These are phyloP conservation scores for Shinisaurus crocodilurus DNA, from an alignment of 2,113 vertebrate genomes.

Conservation along the genomic window DNA sequence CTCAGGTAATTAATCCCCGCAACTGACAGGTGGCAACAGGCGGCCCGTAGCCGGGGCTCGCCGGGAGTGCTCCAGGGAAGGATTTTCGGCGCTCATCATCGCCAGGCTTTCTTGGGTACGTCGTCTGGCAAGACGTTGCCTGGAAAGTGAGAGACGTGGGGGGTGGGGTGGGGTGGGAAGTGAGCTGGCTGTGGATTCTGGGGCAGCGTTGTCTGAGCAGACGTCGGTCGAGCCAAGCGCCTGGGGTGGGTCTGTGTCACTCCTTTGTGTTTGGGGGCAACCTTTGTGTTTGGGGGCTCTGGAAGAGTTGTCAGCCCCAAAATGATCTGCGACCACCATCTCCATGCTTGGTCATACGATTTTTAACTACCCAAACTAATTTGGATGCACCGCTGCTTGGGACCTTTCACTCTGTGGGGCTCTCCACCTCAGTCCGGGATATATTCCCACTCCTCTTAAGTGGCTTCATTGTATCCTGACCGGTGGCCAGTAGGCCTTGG, in stretches of 20 bases:
- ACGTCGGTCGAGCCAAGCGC: not conserved
- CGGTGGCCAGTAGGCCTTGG: not conserved
- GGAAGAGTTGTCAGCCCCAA: too few relatives aligned
- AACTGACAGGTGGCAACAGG: slow-evolving; percentile 88
- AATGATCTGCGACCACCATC: too few relatives aligned
- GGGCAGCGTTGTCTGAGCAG: not conserved
- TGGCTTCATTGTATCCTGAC: not conserved
- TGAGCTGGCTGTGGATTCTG: not conserved
- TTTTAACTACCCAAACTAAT: too few relatives aligned
- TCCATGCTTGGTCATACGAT: too few relatives aligned
- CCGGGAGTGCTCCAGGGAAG: slow-evolving; percentile 67
- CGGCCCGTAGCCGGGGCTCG: slow-evolving; percentile 78
- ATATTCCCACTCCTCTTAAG: too few relatives aligned
- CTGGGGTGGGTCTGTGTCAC: not conserved
- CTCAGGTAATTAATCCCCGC: slow-evolving; percentile 85
- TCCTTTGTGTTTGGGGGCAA: too few relatives aligned
- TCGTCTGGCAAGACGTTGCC: slow-evolving; percentile 49
- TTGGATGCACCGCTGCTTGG: too few relatives aligned
- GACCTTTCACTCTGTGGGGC: too few relatives aligned
- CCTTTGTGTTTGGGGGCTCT: not conserved
- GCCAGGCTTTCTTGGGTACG: not conserved
- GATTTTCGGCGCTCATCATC: slow-evolving; percentile 63
- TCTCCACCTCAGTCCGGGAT: too few relatives aligned
- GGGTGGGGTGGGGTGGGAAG: slow-evolving; percentile 16
- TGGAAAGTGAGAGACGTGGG: slow-evolving; percentile 6